These are phyloP conservation scores for Hoplodrina ambigua DNA, from an alignment of 2,888 invertebrate genomes.

Conservation along the genomic window DNA sequence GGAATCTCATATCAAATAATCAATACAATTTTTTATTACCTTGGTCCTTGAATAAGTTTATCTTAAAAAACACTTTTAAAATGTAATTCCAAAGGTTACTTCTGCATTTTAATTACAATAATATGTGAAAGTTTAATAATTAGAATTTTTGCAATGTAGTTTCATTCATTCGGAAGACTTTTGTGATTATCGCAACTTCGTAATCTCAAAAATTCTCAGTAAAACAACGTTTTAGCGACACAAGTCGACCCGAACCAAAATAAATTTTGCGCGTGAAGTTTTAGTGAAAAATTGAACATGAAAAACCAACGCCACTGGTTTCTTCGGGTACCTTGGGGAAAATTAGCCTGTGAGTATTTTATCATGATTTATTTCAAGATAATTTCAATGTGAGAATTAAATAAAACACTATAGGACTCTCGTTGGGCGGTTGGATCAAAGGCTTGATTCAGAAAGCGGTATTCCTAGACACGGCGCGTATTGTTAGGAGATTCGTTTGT, in stretches of 20 bases:
- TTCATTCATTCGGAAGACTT: not conserved
- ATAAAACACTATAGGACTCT: no score
- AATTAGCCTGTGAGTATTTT: slow-evolving; percentile 84
- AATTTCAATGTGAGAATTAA: no score
- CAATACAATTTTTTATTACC: not conserved
- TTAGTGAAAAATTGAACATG: slow-evolving; percentile 46
- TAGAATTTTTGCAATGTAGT: not conserved
- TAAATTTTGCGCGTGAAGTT: no score
- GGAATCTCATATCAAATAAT: no score
- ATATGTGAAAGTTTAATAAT: not conserved
- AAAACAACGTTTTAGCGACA: no score
- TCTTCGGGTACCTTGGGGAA: slow-evolving; percentile 90
- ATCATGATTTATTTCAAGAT: no score
- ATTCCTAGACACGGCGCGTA: no score
- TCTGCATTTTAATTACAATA: not conserved
- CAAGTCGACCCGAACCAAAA: no score
- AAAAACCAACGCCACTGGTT: slow-evolving; percentile 69
- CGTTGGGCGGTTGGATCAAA: no score
- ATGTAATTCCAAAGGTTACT: slow-evolving; percentile 25
- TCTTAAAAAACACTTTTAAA: not conserved
- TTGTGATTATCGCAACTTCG: not conserved
- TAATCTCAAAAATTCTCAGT: not conserved
- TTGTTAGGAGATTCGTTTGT: no score
- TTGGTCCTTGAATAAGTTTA: not conserved
- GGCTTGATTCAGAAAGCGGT: no score